Evolutionary conservation across 2,797 vertebrate species (phyloP), one percentile per base, ranked within the genome.

Genomic region (Sebastes alutus): DNA sequence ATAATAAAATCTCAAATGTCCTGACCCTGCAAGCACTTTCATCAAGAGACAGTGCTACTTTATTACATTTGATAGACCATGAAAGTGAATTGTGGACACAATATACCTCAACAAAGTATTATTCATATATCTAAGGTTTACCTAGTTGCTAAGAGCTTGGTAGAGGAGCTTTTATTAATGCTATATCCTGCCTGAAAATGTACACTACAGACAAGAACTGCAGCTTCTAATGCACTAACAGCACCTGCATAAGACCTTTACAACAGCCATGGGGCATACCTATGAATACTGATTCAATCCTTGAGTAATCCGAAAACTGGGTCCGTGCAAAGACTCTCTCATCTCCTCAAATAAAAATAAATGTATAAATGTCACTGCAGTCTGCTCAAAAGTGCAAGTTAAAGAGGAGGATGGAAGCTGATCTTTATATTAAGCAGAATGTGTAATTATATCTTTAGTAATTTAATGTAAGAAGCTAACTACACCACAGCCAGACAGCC

Each of bases 91-190:
- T 66, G 52, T 25, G 72, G 75, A 81, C 1, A 33, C 30, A 71
- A 70, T 72, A 23, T 64, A 58, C n/a, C 30, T 80, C 49, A 30
- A 72, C 32, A 77, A 79, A 85, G 77, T 62, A 72, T 70, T 9
- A 69, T 49, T 52, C 38, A 30, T 46, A 54, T 46, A 38, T 80
- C 49, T 29, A 18, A 32, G 25, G 38, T 73, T 63, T 58, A 63
- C 59, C 12, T 68, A 4, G 66, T 49, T 76, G 59, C 32, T 27
- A 66, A 10, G 29, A 52, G 64, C 42, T 18, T 56, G 62, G 80
- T n/a, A 79, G n/a, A 38, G 66, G 38, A 83, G 77, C 49, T 81
- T 87, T 89, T 88, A 77, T 83, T 66, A 76, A 70, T 25, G 76
- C 33, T 75, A 65, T 70, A 27, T 83, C 25, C 22, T 52, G 42